Base-by-base conservation (phyloP, 2,113 vertebrate genomes). In the chimpanzee (Pan troglodytes) region DNA sequence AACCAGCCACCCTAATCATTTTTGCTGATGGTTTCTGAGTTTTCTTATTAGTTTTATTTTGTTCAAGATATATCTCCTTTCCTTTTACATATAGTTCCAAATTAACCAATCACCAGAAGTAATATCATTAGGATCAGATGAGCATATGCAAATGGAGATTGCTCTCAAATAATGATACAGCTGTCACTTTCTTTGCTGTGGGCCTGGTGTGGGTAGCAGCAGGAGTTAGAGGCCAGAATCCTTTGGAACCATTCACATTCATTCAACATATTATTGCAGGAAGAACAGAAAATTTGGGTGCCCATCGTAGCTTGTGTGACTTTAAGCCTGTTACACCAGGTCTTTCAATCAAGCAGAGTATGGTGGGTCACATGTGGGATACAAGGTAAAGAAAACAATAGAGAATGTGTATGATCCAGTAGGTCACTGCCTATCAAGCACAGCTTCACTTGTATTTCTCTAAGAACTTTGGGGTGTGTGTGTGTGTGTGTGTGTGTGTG, bases 21-120 rank as follows among this genome's bases (percentile, higher is more conserved):
- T 95, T 87, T 55, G 17, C n/a, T 87, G 72, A 48, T 52, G 35
- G 64, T 75, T 83, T 92, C 59, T 52, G 82, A 85, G 40, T 82
- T 89, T 67, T 94, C n/a, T 45, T 75, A 73, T n/a, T 79, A 35
- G 43, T 97, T 96, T 86, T 70, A 76, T 94, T 94, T 88, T 85
- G n/a, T 92, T 86, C 95, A 64, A 90, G 38, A 64, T 75, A 1
- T 86, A 57, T 93, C 50, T n/a, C n/a, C 64, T 93, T 94, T 93
- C 67, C 75, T 95, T 93, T 96, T 32, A 89, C 12, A 48, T 57
- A 78, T 50, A 79, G 50, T 82, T 93, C 27, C 52, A 90, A 61
- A 90, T 96, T 93, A 91, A 50, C 59, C 48, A 73, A 10, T 94
- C 64, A 83, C 45, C 40, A 93, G 91, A 97, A 95, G 88, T 92